Base-by-base conservation (phyloP, 2,797 vertebrate genomes). In the Euphonia xanthogaster region DNA sequence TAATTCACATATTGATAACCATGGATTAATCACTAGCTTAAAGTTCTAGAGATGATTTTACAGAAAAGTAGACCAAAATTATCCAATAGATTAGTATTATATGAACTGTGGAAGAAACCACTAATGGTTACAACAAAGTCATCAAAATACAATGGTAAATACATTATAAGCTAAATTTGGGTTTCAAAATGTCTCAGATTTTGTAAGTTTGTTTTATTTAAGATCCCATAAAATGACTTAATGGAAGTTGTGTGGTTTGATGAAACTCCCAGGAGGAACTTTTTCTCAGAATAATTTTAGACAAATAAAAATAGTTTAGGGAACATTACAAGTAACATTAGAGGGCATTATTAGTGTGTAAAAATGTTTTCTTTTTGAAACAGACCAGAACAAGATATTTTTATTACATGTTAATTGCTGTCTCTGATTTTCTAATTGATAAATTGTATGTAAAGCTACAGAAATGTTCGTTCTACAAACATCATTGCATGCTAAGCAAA, bases 331-430 rank as follows among this genome's bases (percentile, higher is more conserved):
- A 60, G 37, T 53, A 58, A 55, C 22, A 63, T 79, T 81, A 78
- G 73, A 79, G 20, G 17, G 3, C 37, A 73, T 35, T 83, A 71
- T 9, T 71, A 73, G 18, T 23, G 7, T 31, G 4, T 57, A 67
- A 91, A 94, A 91, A 37, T 84, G 90, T 81, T 78, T 93, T 72
- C 5, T 66, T 88, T 89, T 91, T 86, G 23, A 85, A 94, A 73
- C 3, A 73, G 57, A 79, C 24, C 10, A 60, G 28, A 78, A 84
- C 0, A 0, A 83, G 31, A 48, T 50, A 50, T 79, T 78, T 86
- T 81, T 70, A 72, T 91, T 80, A 7, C 40, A 42, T 50, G 13
- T 20, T 88, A 80, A 84, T 71, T 82, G 10, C 27, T 53, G 4
- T 72, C 5, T 85, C 42, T 79, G 18, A 63, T 88, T 24, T 75